A percentile compares a stretch with the other conserved stretches of the same genome.
Evolutionary conservation across 2,113 vertebrate species (phyloP).

Genomic region (Nycticebus coucang): DNA sequence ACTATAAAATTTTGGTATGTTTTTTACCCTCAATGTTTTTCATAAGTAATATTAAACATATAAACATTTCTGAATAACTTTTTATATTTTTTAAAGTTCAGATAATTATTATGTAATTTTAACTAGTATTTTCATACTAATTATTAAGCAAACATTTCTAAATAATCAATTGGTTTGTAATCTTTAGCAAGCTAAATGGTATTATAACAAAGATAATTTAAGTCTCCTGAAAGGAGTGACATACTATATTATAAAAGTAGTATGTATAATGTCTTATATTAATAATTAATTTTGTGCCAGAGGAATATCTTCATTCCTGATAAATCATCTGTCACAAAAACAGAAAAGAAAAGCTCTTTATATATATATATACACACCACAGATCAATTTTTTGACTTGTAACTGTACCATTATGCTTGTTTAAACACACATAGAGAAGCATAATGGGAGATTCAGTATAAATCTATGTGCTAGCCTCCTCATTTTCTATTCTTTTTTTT

Average conservation of each 20-base stretch:
- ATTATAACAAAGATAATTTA: slow-evolving; percentile 12
- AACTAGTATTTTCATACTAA: slow-evolving; percentile 6
- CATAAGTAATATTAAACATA: not conserved
- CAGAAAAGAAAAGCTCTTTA: not conserved
- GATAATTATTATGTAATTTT: not conserved
- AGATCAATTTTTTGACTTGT: not conserved
- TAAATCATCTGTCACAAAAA: slow-evolving; percentile 42
- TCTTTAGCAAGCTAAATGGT: not conserved
- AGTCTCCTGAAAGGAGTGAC: not conserved
- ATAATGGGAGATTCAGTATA: not conserved
- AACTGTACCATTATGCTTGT: not conserved
- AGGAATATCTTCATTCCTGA: slow-evolving; percentile 1
- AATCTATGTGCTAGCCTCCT: not conserved
- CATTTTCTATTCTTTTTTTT: too few species aligned
- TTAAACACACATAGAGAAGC: not conserved
- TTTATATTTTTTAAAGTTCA: slow-evolving; percentile 40
- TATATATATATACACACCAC: not conserved
- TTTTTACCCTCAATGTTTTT: not conserved
- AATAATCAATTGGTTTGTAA: slow-evolving; percentile 27
- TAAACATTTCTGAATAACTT: not conserved
- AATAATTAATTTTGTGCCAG: not conserved
- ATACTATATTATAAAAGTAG: not conserved
- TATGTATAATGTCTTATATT: not conserved
- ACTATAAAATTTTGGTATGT: not conserved
- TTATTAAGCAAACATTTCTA: slow-evolving; percentile 30